These are phyloP conservation scores for Lottia scabra DNA, from an alignment of 2,888 invertebrate species.

Conservation along the genomic window DNA sequence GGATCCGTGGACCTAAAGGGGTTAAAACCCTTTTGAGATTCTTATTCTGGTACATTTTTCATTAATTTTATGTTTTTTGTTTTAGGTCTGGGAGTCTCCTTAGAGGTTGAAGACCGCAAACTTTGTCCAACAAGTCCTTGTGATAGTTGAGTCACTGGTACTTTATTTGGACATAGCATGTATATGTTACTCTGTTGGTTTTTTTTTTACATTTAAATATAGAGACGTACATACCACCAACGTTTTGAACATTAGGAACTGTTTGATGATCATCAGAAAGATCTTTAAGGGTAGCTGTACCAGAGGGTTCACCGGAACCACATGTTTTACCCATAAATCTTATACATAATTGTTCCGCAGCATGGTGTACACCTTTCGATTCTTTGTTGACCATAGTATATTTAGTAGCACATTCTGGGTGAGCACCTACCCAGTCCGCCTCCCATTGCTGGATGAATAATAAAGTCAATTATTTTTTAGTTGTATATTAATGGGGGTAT, in stretches of 20 bases:
- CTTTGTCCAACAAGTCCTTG: no score
- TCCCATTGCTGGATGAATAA: conserved; percentile 39
- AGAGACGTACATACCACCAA: conserved; percentile 17
- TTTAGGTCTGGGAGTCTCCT: no score
- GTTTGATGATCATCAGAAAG: conserved; percentile 41
- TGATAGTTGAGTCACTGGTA: no score
- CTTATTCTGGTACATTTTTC: no score
- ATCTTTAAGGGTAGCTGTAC: conserved; percentile 39
- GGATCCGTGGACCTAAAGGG: no score
- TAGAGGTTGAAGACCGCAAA: no score
- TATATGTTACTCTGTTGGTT: no score
- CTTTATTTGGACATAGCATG: no score
- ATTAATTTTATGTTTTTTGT: no score
- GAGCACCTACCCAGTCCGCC: conserved; percentile 32
- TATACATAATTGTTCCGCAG: conserved; percentile 35
- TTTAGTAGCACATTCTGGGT: conserved; percentile 23
- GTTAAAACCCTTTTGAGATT: no score
- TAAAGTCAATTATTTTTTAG: no score
- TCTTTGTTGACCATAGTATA: conserved; percentile 35
- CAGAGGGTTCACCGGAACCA: conserved; percentile 37
- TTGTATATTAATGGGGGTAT: no score
- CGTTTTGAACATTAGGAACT: conserved; percentile 33
- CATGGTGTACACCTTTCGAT: conserved; percentile 34
- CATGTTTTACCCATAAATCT: conserved; percentile 40
- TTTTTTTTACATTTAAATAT: background rate